These are phyloP conservation scores for Trinorchestia longiramus DNA, from an alignment of 1,140 invertebrate species.

Conservation along the genomic window DNA sequence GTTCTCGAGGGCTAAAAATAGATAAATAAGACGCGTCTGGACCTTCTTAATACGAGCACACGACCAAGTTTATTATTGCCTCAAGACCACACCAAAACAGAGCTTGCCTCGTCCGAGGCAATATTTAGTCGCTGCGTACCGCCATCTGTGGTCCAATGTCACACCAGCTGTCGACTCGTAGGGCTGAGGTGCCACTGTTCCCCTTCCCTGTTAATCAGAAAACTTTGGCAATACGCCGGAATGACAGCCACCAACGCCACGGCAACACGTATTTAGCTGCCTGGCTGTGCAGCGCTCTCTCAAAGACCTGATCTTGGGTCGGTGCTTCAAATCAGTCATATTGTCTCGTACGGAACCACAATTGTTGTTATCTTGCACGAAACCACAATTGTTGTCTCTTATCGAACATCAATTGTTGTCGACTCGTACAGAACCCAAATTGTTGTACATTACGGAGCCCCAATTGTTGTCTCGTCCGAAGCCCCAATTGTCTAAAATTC, in stretches of 20 bases:
- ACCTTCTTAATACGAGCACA: background rate
- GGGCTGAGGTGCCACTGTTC: constrained; percentile 5
- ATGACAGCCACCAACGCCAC: constrained; percentile 41
- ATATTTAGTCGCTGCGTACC: constrained; percentile 11
- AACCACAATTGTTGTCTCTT: background rate
- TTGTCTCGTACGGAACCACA: background rate
- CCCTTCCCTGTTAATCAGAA: constrained; percentile 34
- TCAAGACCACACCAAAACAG: background rate
- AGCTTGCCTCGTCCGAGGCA: background rate
- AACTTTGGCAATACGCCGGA: constrained; percentile 44
- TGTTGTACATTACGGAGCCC: background rate
- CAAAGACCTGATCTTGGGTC: background rate
- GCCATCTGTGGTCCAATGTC: constrained; percentile 44
- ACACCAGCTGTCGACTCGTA: constrained; percentile 33
- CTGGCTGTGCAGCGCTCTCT: background rate
- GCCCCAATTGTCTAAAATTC: no score
- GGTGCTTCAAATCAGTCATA: background rate
- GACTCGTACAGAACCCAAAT: background rate
- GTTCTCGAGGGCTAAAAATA: background rate
- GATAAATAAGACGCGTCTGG: background rate
- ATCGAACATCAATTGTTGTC: background rate
- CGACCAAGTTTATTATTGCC: constrained; percentile 33
- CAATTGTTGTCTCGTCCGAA: no score
- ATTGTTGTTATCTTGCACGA: background rate
- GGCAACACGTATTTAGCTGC: constrained; percentile 15